Conservation (phyloP, 2,797 vertebrate genomes). For the Malurus splendens region DNA sequence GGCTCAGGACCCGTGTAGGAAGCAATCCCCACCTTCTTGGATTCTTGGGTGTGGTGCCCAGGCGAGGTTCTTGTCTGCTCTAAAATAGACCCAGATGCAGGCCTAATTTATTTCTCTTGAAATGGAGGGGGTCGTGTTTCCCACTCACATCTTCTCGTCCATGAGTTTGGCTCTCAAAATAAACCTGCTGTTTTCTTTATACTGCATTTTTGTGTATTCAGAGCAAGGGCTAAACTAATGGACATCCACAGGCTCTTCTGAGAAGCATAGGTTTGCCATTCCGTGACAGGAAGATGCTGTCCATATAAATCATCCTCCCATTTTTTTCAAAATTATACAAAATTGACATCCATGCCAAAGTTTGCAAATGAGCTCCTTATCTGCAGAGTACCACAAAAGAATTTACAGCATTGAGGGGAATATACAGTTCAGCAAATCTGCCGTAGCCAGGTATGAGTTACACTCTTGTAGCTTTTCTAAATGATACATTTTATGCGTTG, state of each 20-base stretch:
- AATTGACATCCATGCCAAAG: not conserved
- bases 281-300: not conserved
- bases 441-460: not conserved
- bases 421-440: not conserved
- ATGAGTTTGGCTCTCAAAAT: not conserved
- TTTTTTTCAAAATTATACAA: not conserved
- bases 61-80: rapidly evolving
- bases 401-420: not conserved
- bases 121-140: not conserved
- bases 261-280: not conserved
- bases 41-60: not conserved
- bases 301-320: rapidly evolving
- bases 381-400: not conserved
- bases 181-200: not conserved
- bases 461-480: not conserved
- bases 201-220: not conserved
- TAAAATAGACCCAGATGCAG: not conserved
- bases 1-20: rapidly evolving
- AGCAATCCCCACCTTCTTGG: not conserved
- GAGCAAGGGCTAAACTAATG: not conserved
- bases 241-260: not conserved
- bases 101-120: not conserved
- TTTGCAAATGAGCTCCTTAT: not conserved
- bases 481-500: not conserved
- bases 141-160: not conserved